A percentile compares a stretch with the other conserved stretches of the same genome.
phyloP scores from a whole-genome alignment of 2,797 vertebrate genomes.

The Champsocephalus gunnari region DNA sequence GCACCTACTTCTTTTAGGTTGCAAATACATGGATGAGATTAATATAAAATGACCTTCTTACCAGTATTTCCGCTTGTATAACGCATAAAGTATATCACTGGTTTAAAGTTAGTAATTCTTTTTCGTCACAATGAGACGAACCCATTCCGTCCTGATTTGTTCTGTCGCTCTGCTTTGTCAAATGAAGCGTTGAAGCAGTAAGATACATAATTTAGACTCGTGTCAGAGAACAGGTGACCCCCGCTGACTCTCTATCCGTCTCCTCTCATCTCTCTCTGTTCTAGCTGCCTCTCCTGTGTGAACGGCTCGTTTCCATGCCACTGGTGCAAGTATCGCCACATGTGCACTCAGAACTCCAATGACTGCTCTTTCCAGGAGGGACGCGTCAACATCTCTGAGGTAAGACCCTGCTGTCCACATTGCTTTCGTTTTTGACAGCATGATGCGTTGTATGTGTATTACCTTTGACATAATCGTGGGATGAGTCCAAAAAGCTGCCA shows the following conservation, averaged over 20 bases:
- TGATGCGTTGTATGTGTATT: neutral
- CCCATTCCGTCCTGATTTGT: neutral
- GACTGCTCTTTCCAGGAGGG: constrained; percentile 98
- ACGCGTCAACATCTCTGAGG: constrained; percentile 95
- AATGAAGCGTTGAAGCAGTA: constrained; percentile 1
- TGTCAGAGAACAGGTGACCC: constrained; percentile 10
- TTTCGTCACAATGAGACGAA: neutral
- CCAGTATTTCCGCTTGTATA: neutral
- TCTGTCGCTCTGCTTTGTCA: neutral
- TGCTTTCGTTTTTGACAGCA: neutral
- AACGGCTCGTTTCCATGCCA: constrained; percentile 96
- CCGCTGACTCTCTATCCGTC: neutral
- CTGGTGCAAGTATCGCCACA: constrained; percentile 98
- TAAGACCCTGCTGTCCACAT: constrained; percentile 73
- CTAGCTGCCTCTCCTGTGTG: constrained; percentile 95
- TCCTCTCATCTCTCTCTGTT: constrained; percentile 26
- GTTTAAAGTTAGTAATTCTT: neutral
- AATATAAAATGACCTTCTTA: neutral
- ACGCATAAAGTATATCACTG: neutral
- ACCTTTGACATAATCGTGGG: neutral
- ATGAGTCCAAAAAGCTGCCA: neutral
- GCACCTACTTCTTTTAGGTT: neutral
- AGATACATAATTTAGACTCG: neutral
- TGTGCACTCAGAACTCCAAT: constrained; percentile 95
- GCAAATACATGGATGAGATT: neutral